Percentiles rank a stretch among this genome's conserved stretches.
Conservation (phyloP, 2,797 vertebrate species). For the Propithecus perrieri region DNA sequence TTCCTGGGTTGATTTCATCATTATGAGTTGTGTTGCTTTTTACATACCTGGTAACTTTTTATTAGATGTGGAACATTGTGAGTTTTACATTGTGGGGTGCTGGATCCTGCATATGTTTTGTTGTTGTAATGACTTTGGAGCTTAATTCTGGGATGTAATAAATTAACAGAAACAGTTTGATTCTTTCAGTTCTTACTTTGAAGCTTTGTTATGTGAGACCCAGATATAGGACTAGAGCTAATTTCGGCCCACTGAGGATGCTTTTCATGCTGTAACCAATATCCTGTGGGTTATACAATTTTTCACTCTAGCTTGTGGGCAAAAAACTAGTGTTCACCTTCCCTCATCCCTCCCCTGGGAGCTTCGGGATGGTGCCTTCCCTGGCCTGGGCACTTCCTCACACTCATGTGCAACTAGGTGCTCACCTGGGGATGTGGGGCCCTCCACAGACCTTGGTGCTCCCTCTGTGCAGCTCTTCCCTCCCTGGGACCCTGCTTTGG, state of each 20-base stretch:
- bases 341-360: not conserved
- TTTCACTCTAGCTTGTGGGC: not conserved
- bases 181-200: not conserved
- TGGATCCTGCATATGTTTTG: not conserved
- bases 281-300: too few relatives aligned
- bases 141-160: not conserved
- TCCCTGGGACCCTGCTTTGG: not conserved
- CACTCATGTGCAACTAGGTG: not conserved
- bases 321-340: not conserved
- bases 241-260: not conserved
- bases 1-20: not conserved
- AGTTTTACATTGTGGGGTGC: not conserved
- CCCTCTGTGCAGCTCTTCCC: not conserved
- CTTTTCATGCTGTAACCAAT: not conserved
- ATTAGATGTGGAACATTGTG: not conserved
- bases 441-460: accelerated
- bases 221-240: not conserved
- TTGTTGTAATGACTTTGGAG: not conserved
- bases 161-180: not conserved
- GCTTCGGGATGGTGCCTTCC: not conserved
- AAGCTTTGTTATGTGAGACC: not conserved
- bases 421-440: not conserved
- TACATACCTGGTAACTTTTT: not conserved
- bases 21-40: not conserved
- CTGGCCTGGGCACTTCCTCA: not conserved